Evolutionary conservation across 1,140 invertebrate species (phyloP), one percentile per base, ranked within the genome.

Genomic region (Drosophila dunni): DNA sequence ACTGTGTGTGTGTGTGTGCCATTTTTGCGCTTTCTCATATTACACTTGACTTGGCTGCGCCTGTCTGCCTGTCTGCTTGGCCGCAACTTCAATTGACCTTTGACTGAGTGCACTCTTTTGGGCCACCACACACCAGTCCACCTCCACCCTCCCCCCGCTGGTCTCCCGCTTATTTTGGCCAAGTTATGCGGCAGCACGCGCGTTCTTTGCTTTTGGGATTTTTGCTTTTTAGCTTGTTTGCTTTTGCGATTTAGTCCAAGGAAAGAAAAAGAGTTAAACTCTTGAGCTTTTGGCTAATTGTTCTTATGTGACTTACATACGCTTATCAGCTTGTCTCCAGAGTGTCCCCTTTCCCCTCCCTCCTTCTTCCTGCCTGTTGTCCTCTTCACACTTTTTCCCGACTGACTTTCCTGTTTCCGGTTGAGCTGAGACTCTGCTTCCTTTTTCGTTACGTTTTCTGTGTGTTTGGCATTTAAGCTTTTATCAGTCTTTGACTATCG

Each of bases 31-130:
- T 84, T 89, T 89, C 78, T 83, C 85, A 65, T 62, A 84, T 89
- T 84, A 80, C 81, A 83, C 84, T 89, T 89, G 85, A 89, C 84
- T 89, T 89, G 74, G 51, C 71, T 79, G 69, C 60, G 74, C 48
- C 71, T 79, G 69, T 60, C 69, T 79, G 71, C 63, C 66, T 81
- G 83, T 64, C 72, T 60, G 60, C 82, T 82, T 48, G 80, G 60
- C 63, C 83, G 78, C 80, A 89, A 89, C 84, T 89, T 83, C 84
- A 89, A 89, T 89, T 89, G 84, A 89, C 84, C 84, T 89, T 89
- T 89, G 84, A 77, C 79, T 75, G 71, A 77, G 58, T 69, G 56
- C 57, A 61, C 65, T 62, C 57, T 44, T 46, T 29, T 7, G n/a
- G 24, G 29, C 62, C 44, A 33, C 62, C 44, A 33, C 57, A 60